A percentile compares a stretch with the other conserved stretches of the same genome.
These are phyloP conservation scores for Linnaemya tessellans DNA, from an alignment of 2,888 invertebrate species.

Conservation along the genomic window DNA sequence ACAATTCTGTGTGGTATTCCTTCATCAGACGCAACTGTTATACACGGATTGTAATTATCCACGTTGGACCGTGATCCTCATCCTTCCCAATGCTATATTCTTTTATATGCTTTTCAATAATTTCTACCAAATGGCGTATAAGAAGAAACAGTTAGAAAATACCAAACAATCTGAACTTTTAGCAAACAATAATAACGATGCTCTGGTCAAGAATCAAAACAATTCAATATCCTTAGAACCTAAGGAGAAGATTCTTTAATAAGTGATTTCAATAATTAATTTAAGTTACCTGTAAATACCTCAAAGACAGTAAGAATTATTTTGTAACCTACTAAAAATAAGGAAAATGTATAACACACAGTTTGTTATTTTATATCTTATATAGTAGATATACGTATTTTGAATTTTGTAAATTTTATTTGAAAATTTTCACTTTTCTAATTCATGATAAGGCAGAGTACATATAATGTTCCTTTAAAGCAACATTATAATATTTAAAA, in stretches of 20 bases:
- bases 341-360: neutral
- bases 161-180: conserved; percentile 12
- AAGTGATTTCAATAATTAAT: neutral
- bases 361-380: neutral
- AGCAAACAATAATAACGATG: conserved; percentile 78
- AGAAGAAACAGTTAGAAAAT: conserved; percentile 77
- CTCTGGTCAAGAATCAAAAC: conserved; percentile 77
- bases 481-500: no score
- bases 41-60: conserved; percentile 96
- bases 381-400: no score
- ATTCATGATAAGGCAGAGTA: no score
- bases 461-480: no score
- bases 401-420: no score
- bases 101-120: conserved; percentile 96
- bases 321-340: conserved; percentile 7
- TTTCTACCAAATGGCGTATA: conserved; percentile 93
- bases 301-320: conserved; percentile 44
- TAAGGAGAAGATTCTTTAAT: conserved; percentile 55
- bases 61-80: conserved; percentile 91
- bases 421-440: no score
- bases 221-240: conserved; percentile 24
- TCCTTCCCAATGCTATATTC: conserved; percentile 94
- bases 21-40: conserved; percentile 93
- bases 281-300: conserved; percentile 61
- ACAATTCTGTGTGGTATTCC: conserved; percentile 94